Evolutionary conservation across 2,888 invertebrate species (phyloP).

Genomic region (Stenotaenia linearis): DNA sequence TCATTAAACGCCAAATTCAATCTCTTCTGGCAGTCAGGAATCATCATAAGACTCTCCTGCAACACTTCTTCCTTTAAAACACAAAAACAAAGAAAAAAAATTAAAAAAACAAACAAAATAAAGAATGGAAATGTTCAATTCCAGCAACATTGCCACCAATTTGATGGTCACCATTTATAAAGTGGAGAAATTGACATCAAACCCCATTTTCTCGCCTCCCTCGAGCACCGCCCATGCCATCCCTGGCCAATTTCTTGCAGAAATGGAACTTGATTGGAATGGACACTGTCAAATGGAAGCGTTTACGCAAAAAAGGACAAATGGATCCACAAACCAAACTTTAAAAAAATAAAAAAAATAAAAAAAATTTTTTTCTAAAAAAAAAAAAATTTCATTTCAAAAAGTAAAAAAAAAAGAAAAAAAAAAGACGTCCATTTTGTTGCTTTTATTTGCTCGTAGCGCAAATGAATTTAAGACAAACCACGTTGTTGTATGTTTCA

Average conservation of each 20-base stretch:
- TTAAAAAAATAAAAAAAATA: neutral
- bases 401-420: neutral
- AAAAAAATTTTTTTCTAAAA: neutral
- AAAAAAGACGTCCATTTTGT: neutral
- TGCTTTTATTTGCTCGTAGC: neutral
- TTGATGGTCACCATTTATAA: neutral
- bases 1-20: constrained; percentile 67
- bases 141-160: neutral
- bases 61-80: constrained; percentile 72
- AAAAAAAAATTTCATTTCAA: neutral
- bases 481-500: neutral
- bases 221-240: neutral
- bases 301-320: neutral
- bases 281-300: constrained; percentile 28
- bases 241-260: neutral
- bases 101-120: constrained; percentile 1
- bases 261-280: constrained; percentile 24
- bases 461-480: constrained; percentile 10
- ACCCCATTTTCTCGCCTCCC: neutral
- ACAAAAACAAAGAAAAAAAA: too few species aligned
- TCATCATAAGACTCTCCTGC: constrained; percentile 84
- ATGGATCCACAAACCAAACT: neutral
- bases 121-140: neutral
- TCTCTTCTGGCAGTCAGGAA: constrained; percentile 81
- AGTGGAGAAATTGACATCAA: neutral